Percentiles rank a stretch among this genome's conserved stretches.
Evolutionary conservation across 1,140 invertebrate species (phyloP).

Genomic region (Dufourea novaeangliae): DNA sequence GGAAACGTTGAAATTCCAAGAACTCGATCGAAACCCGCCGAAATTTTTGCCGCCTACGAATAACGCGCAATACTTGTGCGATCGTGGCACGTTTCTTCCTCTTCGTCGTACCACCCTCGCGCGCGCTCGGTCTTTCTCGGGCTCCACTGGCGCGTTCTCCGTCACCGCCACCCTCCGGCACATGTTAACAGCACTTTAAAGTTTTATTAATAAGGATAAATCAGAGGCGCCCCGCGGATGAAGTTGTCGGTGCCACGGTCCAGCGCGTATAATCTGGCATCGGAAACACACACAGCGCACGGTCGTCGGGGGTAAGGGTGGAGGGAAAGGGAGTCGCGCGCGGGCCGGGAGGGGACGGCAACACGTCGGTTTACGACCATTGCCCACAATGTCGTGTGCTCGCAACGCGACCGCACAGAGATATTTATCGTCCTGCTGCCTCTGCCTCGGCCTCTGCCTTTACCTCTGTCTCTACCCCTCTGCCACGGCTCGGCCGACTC

Average conservation of each 20-base stretch:
- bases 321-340: conserved; percentile 26
- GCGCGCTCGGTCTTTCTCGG: conserved; percentile 8
- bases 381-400: conserved; percentile 73
- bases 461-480: not conserved
- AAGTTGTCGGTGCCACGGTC: conserved; percentile 77
- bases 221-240: conserved; percentile 79
- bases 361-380: conserved; percentile 72
- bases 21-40: not conserved
- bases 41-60: not conserved
- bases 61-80: conserved; percentile 56
- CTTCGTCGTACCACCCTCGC: conserved; percentile 24
- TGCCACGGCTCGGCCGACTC: conserved; percentile 13
- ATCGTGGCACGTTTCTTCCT: conserved; percentile 35
- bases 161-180: conserved; percentile 46
- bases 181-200: conserved; percentile 79
- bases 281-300: conserved; percentile 41
- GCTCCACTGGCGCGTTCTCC: conserved; percentile 28
- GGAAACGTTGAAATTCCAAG: too few relatives aligned
- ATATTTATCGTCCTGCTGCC: conserved; percentile 66
- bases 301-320: conserved; percentile 13
- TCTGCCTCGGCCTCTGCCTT: conserved; percentile 13
- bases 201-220: conserved; percentile 82
- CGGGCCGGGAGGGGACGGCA: conserved; percentile 54
- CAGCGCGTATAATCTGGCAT: conserved; percentile 68
- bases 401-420: conserved; percentile 64